phyloP scores from a whole-genome alignment of 2,113 vertebrate genomes.

The Myotis brandtii region DNA sequence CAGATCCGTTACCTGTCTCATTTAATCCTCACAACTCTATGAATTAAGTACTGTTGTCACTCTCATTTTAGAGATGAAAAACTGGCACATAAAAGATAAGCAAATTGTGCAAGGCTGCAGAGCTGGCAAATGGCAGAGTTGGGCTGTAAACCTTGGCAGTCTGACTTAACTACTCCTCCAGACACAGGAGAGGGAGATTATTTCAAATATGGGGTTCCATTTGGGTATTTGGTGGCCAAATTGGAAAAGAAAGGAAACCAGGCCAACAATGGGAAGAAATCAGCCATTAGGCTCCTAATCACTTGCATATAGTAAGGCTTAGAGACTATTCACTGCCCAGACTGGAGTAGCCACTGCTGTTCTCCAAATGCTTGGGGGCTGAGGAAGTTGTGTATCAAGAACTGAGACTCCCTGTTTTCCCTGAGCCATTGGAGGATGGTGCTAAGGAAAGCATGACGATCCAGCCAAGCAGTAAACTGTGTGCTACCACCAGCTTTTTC shows the following conservation, averaged over 20 bases:
- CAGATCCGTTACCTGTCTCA: background rate
- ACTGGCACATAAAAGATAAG: background rate
- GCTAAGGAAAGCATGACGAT: background rate
- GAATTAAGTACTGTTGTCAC: background rate
- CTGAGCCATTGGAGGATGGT: background rate
- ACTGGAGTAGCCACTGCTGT: background rate
- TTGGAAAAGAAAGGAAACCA: background rate
- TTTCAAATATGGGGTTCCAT: background rate
- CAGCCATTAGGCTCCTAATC: background rate
- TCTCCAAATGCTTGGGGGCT: background rate
- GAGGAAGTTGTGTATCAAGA: background rate
- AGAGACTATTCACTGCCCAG: background rate
- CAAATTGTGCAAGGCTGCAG: background rate
- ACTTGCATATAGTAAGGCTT: background rate
- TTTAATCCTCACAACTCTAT: background rate
- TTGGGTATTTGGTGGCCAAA: background rate
- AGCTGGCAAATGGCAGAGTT: background rate
- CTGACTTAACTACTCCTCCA: background rate
- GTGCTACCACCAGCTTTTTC: background rate
- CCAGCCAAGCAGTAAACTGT: background rate
- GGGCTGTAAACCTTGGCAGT: background rate
- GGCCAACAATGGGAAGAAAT: background rate
- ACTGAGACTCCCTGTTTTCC: background rate
- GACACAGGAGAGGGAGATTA: background rate
- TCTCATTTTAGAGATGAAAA: conserved; percentile 63